A percentile compares a stretch with the other conserved stretches of the same genome.
Evolutionary conservation across 30 jellyfish, hydroid and myxozoan genomes (phyloP).

Genomic region (Cassiopea andromeda): DNA sequence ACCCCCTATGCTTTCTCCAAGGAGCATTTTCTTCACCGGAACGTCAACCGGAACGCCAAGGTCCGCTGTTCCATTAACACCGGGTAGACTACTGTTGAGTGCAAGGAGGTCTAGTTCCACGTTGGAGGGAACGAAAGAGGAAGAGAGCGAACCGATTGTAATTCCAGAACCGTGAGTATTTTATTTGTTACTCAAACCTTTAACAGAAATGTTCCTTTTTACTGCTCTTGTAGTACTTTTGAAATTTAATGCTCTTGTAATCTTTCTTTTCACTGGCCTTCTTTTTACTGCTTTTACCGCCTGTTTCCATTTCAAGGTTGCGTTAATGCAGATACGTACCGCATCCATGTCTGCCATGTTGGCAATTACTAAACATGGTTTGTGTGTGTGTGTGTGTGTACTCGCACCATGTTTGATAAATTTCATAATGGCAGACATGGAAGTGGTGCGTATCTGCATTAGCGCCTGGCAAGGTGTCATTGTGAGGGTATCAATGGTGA

Average conservation of each 20-base stretch:
- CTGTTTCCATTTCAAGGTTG: not conserved
- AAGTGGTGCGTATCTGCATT: too few relatives aligned
- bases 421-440: too few relatives aligned
- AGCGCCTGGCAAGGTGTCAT: too few relatives aligned
- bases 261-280: not conserved
- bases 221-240: too few relatives aligned
- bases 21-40: constrained; percentile 94
- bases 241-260: too few relatives aligned
- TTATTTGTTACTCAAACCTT: not conserved
- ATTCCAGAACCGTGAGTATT: constrained; percentile 93
- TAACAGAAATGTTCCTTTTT: too few relatives aligned
- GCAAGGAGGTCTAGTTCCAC: constrained; percentile 80
- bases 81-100: constrained; percentile 81
- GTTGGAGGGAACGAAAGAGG: constrained; percentile 52
- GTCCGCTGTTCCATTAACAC: constrained; percentile 79
- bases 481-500: too few relatives aligned
- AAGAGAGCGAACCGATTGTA: constrained; percentile 53
- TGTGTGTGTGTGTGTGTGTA: too few relatives aligned
- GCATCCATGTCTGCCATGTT: too few relatives aligned
- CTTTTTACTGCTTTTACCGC: not conserved
- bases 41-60: constrained; percentile 86
- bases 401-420: too few relatives aligned
- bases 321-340: not conserved
- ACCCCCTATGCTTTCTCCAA: constrained; percentile 98
- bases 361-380: too few relatives aligned